Conservation (phyloP, 1,140 invertebrate genomes). For the Heterodera carotae region DNA sequence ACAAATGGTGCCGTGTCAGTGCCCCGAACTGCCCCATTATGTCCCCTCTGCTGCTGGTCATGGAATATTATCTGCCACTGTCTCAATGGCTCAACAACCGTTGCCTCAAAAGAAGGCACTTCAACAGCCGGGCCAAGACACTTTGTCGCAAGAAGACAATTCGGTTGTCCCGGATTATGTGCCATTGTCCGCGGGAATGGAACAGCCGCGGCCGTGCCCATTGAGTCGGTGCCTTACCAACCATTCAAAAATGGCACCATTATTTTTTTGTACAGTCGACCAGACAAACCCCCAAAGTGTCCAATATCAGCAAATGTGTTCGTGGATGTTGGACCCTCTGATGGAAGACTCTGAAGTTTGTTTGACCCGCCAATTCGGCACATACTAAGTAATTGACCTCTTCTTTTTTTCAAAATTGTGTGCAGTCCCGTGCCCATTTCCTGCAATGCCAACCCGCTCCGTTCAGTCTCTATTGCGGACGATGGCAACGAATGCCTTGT, state of each 20-base stretch:
- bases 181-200: slow-evolving; percentile 48
- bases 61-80: slow-evolving; percentile 1
- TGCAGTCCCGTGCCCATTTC: slow-evolving; percentile 45
- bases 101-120: neutral
- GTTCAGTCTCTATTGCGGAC: slow-evolving; percentile 63
- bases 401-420: slow-evolving; percentile 35
- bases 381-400: slow-evolving; percentile 32
- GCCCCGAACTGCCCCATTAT: slow-evolving; percentile 17
- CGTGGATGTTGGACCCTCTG: slow-evolving; percentile 64
- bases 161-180: slow-evolving; percentile 45
- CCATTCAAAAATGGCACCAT: neutral
- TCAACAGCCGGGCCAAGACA: neutral
- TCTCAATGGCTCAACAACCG: neutral
- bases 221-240: slow-evolving; percentile 40
- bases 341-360: slow-evolving; percentile 59
- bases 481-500: slow-evolving; percentile 65
- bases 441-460: slow-evolving; percentile 60
- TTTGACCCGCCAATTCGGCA: slow-evolving; percentile 4
- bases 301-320: slow-evolving; percentile 59
- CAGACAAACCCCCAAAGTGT: slow-evolving; percentile 36
- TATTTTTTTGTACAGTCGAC: slow-evolving; percentile 27
- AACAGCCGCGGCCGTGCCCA: slow-evolving; percentile 62
- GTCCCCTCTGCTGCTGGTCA: neutral
- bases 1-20: slow-evolving; percentile 49
- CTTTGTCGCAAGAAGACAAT: too few relatives aligned